Evolutionary conservation across 2,888 invertebrate species (phyloP).

Genomic region (Xestoiulus laeticollis): DNA sequence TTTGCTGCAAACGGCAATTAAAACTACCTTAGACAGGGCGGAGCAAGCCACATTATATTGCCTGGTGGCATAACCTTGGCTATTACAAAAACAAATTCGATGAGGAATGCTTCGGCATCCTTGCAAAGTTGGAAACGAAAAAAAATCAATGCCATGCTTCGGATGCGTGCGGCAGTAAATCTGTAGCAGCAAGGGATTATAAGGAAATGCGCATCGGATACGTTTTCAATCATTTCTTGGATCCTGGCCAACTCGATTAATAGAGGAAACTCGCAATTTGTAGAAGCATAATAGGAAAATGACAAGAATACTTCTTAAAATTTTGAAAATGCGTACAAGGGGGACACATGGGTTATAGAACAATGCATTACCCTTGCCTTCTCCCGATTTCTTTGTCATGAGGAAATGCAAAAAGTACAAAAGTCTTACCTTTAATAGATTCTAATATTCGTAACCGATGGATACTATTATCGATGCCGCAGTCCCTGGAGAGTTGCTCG

Average conservation of each 20-base stretch:
- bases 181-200: background rate
- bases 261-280: background rate
- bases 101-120: background rate
- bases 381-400: no score
- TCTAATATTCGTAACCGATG: conserved; percentile 91
- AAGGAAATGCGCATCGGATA: background rate
- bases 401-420: background rate
- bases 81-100: background rate
- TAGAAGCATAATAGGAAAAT: background rate
- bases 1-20: background rate
- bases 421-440: conserved; percentile 75
- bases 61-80: background rate
- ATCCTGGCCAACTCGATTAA: background rate
- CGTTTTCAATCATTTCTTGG: background rate
- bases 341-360: no score
- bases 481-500: conserved; percentile 89
- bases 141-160: background rate
- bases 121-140: background rate
- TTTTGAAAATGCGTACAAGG: background rate
- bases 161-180: background rate
- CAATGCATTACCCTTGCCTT: no score
- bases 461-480: conserved; percentile 92
- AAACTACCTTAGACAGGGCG: background rate
- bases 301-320: background rate
- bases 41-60: background rate